Conservation (phyloP, 2,113 vertebrate genomes). For the Xenopus tropicalis region DNA sequence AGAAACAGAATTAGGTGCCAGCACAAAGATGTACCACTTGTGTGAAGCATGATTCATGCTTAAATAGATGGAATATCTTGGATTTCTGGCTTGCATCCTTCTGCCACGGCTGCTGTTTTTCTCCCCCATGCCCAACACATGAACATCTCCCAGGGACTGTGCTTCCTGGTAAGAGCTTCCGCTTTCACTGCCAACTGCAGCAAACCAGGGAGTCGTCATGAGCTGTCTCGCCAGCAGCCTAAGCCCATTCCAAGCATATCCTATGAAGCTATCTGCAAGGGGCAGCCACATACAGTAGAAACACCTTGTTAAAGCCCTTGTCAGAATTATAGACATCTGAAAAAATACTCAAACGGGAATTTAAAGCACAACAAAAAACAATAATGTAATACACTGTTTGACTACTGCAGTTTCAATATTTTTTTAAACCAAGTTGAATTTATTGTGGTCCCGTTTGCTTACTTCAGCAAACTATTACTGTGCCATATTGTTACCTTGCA, state of each 20-base stretch:
- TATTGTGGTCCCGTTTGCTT: too few species aligned
- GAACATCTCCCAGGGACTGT: conserved; percentile 22
- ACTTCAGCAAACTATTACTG: too few species aligned
- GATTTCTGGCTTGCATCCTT: neutral
- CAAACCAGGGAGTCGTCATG: conserved; percentile 19
- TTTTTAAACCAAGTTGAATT: too few species aligned
- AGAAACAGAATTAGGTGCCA: neutral
- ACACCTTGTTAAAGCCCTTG: neutral
- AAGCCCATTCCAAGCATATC: neutral
- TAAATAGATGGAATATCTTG: conserved; percentile 9
- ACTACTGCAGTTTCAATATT: too few species aligned
- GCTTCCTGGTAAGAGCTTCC: conserved; percentile 8
- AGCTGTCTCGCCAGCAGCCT: conserved; percentile 1
- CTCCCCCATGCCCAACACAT: conserved; percentile 1
- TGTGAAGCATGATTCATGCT: neutral
- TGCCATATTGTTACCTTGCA: too few species aligned
- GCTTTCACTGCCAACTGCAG: conserved; percentile 3
- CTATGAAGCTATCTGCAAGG: neutral
- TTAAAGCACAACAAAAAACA: too few species aligned
- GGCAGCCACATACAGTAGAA: neutral
- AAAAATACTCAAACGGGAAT: too few species aligned
- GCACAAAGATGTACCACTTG: neutral
- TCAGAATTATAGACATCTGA: neutral
- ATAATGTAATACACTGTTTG: too few species aligned
- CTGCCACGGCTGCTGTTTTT: conserved; percentile 5